These are phyloP conservation scores for Theonella swinhoei DNA, from an alignment of 37 sponge, comb jelly and placozoan species.

Conservation along the genomic window DNA sequence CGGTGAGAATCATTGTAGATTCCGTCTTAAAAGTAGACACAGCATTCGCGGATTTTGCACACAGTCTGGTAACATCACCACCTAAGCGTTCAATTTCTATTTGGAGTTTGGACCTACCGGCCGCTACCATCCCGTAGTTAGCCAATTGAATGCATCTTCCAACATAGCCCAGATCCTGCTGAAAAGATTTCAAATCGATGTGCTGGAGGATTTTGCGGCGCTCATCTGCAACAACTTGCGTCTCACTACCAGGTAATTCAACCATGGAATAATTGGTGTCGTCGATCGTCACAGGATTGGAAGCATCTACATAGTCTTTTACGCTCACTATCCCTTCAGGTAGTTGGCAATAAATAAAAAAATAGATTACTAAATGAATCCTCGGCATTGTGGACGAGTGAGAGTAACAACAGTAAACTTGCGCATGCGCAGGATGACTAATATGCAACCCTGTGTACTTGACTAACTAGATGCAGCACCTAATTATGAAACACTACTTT, in stretches of 20 bases:
- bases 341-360: too few relatives aligned
- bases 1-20: slow-evolving; percentile 31
- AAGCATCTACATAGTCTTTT: too few relatives aligned
- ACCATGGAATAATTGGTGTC: background rate
- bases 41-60: slow-evolving; percentile 66
- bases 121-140: slow-evolving; percentile 61
- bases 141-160: slow-evolving; percentile 66
- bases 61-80: slow-evolving; percentile 65
- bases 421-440: too few relatives aligned
- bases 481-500: too few relatives aligned
- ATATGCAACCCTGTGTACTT: too few relatives aligned
- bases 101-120: slow-evolving; percentile 46
- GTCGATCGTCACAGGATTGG: too few relatives aligned
- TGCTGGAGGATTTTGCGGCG: slow-evolving; percentile 23
- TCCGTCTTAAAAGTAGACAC: slow-evolving; percentile 50
- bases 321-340: too few relatives aligned
- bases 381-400: too few relatives aligned
- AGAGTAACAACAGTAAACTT: too few relatives aligned
- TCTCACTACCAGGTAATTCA: background rate
- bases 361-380: too few relatives aligned
- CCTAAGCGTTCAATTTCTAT: slow-evolving; percentile 59
- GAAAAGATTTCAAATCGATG: slow-evolving; percentile 57
- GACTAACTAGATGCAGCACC: too few relatives aligned
- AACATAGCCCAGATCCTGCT: slow-evolving; percentile 59
- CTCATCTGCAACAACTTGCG: slow-evolving; percentile 14